A percentile compares a stretch with the other conserved stretches of the same genome.
phyloP scores from a whole-genome alignment of 2,113 vertebrate species.

The Microcebus lehilahytsara region DNA sequence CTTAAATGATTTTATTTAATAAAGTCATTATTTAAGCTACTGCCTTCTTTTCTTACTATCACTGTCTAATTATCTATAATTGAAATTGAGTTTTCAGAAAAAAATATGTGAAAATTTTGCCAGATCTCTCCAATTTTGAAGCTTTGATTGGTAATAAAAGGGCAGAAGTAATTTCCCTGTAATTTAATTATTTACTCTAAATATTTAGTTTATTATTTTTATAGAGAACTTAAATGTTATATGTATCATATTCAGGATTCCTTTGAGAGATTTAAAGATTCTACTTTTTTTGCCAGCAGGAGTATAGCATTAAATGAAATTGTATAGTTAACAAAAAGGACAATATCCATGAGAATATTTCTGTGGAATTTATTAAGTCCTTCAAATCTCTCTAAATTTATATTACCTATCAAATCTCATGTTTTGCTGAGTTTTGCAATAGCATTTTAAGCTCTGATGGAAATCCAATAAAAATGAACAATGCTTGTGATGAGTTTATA shows the following conservation, averaged over 20 bases:
- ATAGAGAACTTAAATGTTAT: neutral
- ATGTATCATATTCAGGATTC: neutral
- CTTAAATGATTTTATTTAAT: neutral
- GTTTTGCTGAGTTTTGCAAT: neutral
- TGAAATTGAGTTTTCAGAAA: neutral
- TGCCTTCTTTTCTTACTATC: neutral
- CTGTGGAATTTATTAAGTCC: neutral
- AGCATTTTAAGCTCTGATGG: slow-evolving; percentile 7
- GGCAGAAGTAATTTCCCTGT: neutral
- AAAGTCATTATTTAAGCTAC: neutral
- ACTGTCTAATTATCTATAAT: neutral
- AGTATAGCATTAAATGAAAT: neutral
- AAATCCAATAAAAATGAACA: slow-evolving; percentile 51
- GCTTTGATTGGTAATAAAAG: neutral
- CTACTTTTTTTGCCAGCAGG: neutral
- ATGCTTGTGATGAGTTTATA: slow-evolving; percentile 32
- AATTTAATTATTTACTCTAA: neutral
- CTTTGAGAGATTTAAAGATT: neutral
- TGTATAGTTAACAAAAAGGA: neutral
- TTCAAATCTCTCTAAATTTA: slow-evolving; percentile 45
- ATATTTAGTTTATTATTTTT: neutral
- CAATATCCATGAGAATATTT: slow-evolving; percentile 5
- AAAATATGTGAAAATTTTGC: neutral
- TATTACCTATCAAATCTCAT: neutral
- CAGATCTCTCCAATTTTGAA: neutral